Conservation (phyloP, 2,888 invertebrate species). For the Cryptosula pallasiana region DNA sequence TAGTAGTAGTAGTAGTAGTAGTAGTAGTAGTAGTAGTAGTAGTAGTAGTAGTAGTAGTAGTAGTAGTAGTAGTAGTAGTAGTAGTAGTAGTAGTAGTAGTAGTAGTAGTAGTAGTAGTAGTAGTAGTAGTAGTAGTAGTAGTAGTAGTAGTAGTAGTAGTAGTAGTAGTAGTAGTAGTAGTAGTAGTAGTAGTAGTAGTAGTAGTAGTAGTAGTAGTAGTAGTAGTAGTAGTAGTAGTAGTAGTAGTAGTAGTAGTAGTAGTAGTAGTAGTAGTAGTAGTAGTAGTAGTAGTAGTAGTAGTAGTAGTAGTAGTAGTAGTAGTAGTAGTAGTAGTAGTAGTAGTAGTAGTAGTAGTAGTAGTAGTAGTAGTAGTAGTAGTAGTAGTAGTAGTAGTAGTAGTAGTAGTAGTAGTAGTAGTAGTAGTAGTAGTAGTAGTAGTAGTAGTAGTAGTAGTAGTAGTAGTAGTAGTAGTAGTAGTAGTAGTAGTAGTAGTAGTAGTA, state of each 20-base stretch:
- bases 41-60: slow-evolving; percentile 33
- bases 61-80: slow-evolving; percentile 28
- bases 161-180: slow-evolving; percentile 14
- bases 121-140: slow-evolving; percentile 9
- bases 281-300: slow-evolving; percentile 14
- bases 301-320: slow-evolving; percentile 9
- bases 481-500: background rate
- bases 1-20: slow-evolving; percentile 23
- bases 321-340: slow-evolving; percentile 24
- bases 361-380: background rate
- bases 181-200: slow-evolving; percentile 9
- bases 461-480: background rate
- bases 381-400: background rate
- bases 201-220: slow-evolving; percentile 10
- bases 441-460: slow-evolving; percentile 6
- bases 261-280: slow-evolving; percentile 10
- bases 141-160: slow-evolving; percentile 17
- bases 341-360: too few species aligned
- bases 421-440: background rate
- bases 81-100: slow-evolving; percentile 28
- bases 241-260: slow-evolving; percentile 9
- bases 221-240: slow-evolving; percentile 14
- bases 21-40: background rate
- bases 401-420: background rate
- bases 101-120: slow-evolving; percentile 28